phyloP scores from a whole-genome alignment of 2,113 vertebrate genomes.

The Oreochromis tanganicae region DNA sequence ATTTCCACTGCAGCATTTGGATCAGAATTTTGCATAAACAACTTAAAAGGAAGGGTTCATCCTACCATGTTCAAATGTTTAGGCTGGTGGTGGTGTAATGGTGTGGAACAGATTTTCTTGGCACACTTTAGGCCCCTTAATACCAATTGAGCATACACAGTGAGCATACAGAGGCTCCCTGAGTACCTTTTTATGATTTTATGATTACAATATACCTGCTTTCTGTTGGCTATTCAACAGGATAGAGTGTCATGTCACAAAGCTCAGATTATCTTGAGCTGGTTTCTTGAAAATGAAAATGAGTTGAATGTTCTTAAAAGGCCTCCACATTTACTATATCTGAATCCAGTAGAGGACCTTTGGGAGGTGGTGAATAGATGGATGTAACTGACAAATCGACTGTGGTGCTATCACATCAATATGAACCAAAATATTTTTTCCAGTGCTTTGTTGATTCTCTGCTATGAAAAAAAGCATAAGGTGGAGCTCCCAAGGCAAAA shows the following conservation, averaged over 20 bases:
- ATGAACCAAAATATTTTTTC: not conserved
- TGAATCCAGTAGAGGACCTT: not conserved
- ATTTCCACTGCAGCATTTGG: not conserved
- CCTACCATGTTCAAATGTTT: not conserved
- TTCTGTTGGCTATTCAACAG: not conserved
- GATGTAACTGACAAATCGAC: not conserved
- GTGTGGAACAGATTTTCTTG: not conserved
- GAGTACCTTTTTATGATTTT: not conserved
- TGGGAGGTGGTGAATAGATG: not conserved
- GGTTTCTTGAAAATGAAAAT: not conserved
- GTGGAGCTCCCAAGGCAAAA: not conserved
- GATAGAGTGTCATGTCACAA: not conserved
- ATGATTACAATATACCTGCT: not conserved
- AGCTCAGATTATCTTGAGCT: not conserved
- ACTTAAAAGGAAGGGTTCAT: not conserved
- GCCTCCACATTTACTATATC: not conserved
- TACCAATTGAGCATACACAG: not conserved
- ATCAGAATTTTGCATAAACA: not conserved
- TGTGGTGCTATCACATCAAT: not conserved
- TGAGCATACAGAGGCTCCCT: not conserved
- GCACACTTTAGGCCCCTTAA: not conserved
- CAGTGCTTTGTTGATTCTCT: not conserved
- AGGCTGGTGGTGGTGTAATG: not conserved
- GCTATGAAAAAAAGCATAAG: not conserved
- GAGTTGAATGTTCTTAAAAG: not conserved